Evolutionary conservation across 2,888 invertebrate genomes (phyloP), one percentile per base, ranked within the genome.

Genomic region (Chrysina gloriosa): DNA sequence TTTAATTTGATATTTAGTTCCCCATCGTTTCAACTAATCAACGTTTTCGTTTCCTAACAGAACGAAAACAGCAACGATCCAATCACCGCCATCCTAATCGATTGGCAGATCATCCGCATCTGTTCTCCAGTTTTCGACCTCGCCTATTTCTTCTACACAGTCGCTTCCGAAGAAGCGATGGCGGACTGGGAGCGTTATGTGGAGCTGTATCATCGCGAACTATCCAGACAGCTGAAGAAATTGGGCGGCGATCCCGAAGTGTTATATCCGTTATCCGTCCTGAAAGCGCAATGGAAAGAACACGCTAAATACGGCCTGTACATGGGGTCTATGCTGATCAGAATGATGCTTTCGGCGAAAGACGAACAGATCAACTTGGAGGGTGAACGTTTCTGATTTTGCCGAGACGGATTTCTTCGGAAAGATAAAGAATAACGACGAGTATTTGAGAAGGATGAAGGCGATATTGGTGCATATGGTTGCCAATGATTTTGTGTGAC

Each of bases 111-210:
- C 19, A 68, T 73, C n/a, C 65, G 70, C n/a, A 16, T 72, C 0
- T 52, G 63, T n/a, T 73, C 75, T 27, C 77, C 77, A 0, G 76
- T 72, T 2, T 64, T 76, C 25, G 82, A 82, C 65, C 39, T 82
- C 25, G 65, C 75, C 2, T 76, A 78, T 42, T 71, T 78, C 66
- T 56, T 81, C 5, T 80, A 77, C 48, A 73, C 74, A 4, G 77
- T 76, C 29, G 70, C 74, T 27, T 69, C 75, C 2, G 72, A 71
- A 14, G 70, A 76, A 47, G 72, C 74, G 31, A 63, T 80, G 4
- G 27, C 71, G 31, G 66, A 77, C 29, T 77, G 74, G 21, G 70
- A 77, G n/a, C 63, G 73, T 19, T 61, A 80, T 9, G 29, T 80
- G 11, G 64, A 75, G 5, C 70, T 74, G 29, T 82, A 82, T 68